Percentiles rank a stretch among this genome's conserved stretches.
phyloP scores from a whole-genome alignment of 2,797 vertebrate species.

The Myotis daubentonii region DNA sequence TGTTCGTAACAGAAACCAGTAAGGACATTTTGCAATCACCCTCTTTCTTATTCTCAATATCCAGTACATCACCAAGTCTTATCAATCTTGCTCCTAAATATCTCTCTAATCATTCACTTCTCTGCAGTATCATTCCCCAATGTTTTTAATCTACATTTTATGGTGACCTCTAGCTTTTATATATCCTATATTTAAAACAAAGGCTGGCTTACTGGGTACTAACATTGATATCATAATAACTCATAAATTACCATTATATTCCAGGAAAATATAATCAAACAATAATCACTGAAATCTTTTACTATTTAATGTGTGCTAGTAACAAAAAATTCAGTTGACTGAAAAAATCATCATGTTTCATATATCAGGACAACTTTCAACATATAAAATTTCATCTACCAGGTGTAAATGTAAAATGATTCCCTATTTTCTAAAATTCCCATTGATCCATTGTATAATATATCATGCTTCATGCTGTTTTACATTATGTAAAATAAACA shows the following conservation, averaged over 20 bases:
- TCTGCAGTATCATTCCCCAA: neutral
- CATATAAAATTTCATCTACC: constrained; percentile 60
- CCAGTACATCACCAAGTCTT: neutral
- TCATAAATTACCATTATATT: neutral
- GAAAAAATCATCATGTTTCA: constrained; percentile 67
- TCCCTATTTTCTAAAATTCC: constrained; percentile 64
- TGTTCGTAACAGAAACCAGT: neutral
- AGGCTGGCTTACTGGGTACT: neutral
- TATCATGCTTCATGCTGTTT: constrained; percentile 71
- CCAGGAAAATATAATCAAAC: constrained; percentile 43
- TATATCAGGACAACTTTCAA: constrained; percentile 58
- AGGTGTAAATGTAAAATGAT: constrained; percentile 80
- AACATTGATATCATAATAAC: neutral
- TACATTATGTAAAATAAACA: constrained; percentile 81
- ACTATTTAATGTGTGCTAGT: constrained; percentile 51
- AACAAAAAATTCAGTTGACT: constrained; percentile 49
- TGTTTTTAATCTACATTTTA: neutral
- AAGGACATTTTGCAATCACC: neutral
- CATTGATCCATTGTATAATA: constrained; percentile 63
- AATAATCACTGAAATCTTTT: constrained; percentile 44
- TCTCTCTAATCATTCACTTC: neutral
- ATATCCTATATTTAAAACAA: neutral
- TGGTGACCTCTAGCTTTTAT: neutral
- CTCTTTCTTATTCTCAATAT: neutral
- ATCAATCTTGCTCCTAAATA: neutral